These are phyloP conservation scores for Phymastichus coffea DNA, from an alignment of 1,140 invertebrate species.

Conservation along the genomic window DNA sequence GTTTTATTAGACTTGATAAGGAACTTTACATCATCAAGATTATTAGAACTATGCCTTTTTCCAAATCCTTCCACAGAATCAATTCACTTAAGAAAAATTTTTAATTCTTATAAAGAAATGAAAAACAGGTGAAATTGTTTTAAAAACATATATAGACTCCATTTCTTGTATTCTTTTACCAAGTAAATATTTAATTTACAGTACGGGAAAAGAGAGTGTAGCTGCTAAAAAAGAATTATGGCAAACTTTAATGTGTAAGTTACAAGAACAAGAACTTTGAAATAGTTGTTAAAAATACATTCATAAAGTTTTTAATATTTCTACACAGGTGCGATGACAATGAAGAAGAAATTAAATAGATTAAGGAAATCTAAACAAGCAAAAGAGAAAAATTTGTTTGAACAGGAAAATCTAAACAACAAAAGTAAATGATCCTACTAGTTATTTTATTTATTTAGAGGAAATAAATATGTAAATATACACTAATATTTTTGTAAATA, in stretches of 20 bases:
- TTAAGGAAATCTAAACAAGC: slow-evolving; percentile 9
- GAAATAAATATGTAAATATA: slow-evolving; percentile 9
- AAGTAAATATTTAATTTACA: neutral
- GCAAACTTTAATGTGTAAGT: slow-evolving; percentile 20
- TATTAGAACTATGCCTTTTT: slow-evolving; percentile 4
- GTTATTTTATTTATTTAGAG: too few relatives aligned
- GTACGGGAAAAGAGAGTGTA: neutral
- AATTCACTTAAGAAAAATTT: slow-evolving; percentile 16
- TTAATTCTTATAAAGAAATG: neutral
- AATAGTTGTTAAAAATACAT: neutral
- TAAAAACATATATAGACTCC: neutral
- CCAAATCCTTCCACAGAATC: slow-evolving; percentile 1
- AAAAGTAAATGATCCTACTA: neutral
- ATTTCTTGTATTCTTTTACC: neutral
- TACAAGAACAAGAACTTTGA: neutral
- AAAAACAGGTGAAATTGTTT: slow-evolving; percentile 3
- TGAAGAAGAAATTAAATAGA: slow-evolving; percentile 24
- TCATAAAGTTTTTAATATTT: neutral
- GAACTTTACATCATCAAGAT: neutral
- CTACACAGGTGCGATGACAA: slow-evolving; percentile 13
- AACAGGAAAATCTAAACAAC: neutral
- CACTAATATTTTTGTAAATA: too few relatives aligned
- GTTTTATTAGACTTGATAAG: slow-evolving; percentile 3
- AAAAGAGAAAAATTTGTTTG: neutral
- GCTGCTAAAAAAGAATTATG: slow-evolving; percentile 17